These are phyloP conservation scores for Emys orbicularis DNA, from an alignment of 2,797 vertebrate species.

Conservation along the genomic window DNA sequence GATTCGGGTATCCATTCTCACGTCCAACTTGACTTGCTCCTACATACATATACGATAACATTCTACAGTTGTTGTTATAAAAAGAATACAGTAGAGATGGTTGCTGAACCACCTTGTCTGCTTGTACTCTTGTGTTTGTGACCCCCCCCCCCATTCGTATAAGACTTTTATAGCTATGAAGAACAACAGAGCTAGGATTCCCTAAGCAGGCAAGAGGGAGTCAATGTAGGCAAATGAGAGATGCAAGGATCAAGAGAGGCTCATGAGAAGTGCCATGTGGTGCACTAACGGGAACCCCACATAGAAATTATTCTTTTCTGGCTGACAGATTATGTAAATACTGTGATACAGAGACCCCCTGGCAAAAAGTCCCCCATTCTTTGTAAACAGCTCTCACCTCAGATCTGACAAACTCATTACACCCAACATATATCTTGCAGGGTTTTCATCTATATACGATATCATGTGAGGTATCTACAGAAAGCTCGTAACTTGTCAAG, in stretches of 20 bases:
- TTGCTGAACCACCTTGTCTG: not conserved
- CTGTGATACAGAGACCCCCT: too few species aligned
- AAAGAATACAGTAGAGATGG: too few species aligned
- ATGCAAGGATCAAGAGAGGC: not conserved
- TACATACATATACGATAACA: not conserved
- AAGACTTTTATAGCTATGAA: not conserved
- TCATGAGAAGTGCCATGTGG: fast-evolving
- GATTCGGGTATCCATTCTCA: not conserved
- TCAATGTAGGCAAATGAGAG: not conserved
- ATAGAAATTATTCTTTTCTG: not conserved
- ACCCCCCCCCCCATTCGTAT: not conserved
- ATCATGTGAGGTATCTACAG: too few species aligned
- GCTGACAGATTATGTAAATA: not conserved
- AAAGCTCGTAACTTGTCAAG: too few species aligned
- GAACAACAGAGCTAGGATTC: not conserved
- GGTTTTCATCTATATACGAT: too few species aligned
- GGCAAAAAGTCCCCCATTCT: too few species aligned
- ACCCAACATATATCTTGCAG: too few species aligned
- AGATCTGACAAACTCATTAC: too few species aligned
- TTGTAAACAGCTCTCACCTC: too few species aligned
- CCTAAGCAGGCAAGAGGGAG: not conserved
- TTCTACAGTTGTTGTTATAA: too few species aligned
- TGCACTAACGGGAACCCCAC: not conserved
- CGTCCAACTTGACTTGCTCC: not conserved
- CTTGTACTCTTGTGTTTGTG: not conserved